A percentile compares a stretch with the other conserved stretches of the same genome.
These are phyloP conservation scores for Chrysina gloriosa DNA, from an alignment of 2,888 invertebrate genomes.

Conservation along the genomic window DNA sequence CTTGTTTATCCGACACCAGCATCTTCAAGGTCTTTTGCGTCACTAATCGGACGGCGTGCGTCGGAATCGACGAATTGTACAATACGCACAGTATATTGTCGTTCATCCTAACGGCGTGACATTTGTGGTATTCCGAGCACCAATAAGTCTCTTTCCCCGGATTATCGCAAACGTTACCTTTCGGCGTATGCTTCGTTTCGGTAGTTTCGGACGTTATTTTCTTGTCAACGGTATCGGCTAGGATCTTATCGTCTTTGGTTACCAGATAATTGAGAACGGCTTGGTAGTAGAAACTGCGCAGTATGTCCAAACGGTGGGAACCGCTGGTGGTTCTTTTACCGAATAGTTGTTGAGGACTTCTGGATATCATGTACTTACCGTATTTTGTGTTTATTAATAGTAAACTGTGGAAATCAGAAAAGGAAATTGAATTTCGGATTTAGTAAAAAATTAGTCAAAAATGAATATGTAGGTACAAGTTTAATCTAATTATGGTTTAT, in stretches of 20 bases:
- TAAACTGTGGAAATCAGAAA: conserved; percentile 69
- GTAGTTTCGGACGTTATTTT: conserved; percentile 10
- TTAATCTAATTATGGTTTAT: no score
- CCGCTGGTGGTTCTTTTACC: conserved; percentile 72
- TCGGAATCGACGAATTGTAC: conserved; percentile 79
- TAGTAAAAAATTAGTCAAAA: no score
- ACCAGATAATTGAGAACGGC: conserved; percentile 69
- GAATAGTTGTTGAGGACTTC: conserved; percentile 71
- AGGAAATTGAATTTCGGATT: no score
- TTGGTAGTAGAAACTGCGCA: conserved; percentile 81
- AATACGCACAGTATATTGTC: conserved; percentile 79
- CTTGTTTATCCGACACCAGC: conserved; percentile 74
- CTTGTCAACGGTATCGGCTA: conserved; percentile 43
- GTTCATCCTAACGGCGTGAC: conserved; percentile 77
- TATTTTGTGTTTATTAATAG: conserved; percentile 74
- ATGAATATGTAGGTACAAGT: no score
- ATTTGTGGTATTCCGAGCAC: conserved; percentile 89
- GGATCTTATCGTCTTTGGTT: conserved; percentile 35
- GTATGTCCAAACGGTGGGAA: conserved; percentile 76
- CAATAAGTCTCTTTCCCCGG: conserved; percentile 77
- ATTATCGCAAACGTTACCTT: conserved; percentile 52
- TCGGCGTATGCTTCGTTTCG: conserved; percentile 25
- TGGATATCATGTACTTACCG: conserved; percentile 78
- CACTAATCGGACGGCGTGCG: conserved; percentile 79
- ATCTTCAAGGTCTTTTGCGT: conserved; percentile 74